phyloP scores from a whole-genome alignment of 2,113 vertebrate genomes.

The Saguinus midas region DNA sequence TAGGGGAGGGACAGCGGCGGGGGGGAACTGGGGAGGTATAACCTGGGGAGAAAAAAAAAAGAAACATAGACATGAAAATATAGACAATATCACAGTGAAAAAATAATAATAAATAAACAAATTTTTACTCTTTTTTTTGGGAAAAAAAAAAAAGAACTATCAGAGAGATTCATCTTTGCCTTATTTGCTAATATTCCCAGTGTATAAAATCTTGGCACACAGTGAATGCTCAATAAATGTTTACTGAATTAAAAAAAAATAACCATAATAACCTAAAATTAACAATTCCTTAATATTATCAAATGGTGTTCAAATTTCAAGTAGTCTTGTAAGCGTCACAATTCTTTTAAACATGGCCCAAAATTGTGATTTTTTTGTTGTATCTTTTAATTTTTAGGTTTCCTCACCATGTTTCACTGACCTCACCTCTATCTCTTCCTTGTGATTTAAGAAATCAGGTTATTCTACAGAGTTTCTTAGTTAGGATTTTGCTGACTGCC shows the following conservation, averaged over 20 bases:
- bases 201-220: not conserved
- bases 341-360: not conserved
- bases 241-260: not conserved
- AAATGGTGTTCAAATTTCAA: not conserved
- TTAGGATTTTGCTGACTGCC: not conserved
- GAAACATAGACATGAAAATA: too few species aligned
- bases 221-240: not conserved
- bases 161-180: not conserved
- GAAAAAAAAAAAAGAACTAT: not conserved
- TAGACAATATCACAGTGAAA: too few species aligned
- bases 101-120: too few species aligned
- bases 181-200: not conserved
- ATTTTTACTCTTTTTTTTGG: too few species aligned
- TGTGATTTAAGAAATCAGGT: not conserved
- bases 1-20: too few species aligned
- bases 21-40: too few species aligned
- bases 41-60: too few species aligned
- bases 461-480: not conserved
- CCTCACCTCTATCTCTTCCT: not conserved
- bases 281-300: not conserved
- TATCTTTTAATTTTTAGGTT: not conserved
- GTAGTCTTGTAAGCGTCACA: not conserved
- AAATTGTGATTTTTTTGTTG: not conserved
- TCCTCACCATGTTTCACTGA: not conserved
- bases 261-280: not conserved